A percentile compares a stretch with the other conserved stretches of the same genome.
phyloP scores from a whole-genome alignment of 2,113 vertebrate genomes.

The Cynopterus brachyotis region DNA sequence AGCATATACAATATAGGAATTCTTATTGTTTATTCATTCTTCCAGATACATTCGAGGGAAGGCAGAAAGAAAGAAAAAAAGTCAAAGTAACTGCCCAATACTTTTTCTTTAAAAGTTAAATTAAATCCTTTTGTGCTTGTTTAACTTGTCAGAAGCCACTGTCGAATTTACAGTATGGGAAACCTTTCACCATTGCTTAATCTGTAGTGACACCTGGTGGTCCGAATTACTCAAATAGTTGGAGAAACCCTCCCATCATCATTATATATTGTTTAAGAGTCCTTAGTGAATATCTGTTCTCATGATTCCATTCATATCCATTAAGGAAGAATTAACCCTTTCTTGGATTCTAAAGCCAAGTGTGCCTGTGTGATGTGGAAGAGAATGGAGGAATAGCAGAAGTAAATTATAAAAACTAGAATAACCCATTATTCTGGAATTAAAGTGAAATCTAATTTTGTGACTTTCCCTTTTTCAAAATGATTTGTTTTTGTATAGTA shows the following conservation, averaged over 20 bases:
- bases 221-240: slow-evolving; percentile 50
- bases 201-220: slow-evolving; percentile 89
- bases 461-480: not conserved
- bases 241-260: not conserved
- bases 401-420: not conserved
- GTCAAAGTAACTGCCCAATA: not conserved
- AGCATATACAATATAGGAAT: slow-evolving; percentile 39
- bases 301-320: not conserved
- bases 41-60: not conserved
- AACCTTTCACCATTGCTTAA: slow-evolving; percentile 77
- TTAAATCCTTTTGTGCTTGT: slow-evolving; percentile 30
- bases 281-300: not conserved
- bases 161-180: not conserved
- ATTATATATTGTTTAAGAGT: not conserved
- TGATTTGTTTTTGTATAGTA: not conserved
- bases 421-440: not conserved
- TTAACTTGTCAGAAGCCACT: slow-evolving; percentile 33
- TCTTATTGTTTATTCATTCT: slow-evolving; percentile 59
- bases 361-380: not conserved
- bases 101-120: slow-evolving; percentile 52
- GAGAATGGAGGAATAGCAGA: not conserved
- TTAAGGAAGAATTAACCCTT: not conserved
- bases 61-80: not conserved
- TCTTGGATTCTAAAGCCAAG: not conserved
- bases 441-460: not conserved